A percentile compares a stretch with the other conserved stretches of the same genome.
Conservation (phyloP, 2,797 vertebrate species). For the Rhyacichthys aspro region DNA sequence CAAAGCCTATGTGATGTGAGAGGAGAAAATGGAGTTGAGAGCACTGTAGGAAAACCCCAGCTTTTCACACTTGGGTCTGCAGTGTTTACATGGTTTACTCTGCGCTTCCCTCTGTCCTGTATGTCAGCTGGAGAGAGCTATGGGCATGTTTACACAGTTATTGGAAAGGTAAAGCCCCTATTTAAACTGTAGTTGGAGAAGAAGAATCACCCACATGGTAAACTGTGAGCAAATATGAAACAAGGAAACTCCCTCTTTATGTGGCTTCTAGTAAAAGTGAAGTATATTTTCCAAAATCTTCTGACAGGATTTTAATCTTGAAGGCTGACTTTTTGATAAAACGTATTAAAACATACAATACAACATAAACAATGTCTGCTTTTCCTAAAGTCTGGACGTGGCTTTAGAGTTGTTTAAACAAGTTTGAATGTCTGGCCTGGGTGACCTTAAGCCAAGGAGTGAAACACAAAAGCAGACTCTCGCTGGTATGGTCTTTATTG, state of each 20-base stretch:
- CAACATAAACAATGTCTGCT: constrained; percentile 10
- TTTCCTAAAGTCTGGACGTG: constrained; percentile 30
- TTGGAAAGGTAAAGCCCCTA: constrained; percentile 41
- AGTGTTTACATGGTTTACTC: constrained; percentile 69
- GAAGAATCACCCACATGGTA: constrained; percentile 47
- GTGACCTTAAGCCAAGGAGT: constrained; percentile 37
- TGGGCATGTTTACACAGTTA: constrained; percentile 67
- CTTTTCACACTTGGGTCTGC: constrained; percentile 66
- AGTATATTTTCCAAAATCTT: no score
- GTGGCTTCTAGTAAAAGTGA: constrained; percentile 28
- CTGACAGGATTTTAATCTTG: no score
- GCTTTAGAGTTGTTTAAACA: constrained; percentile 44
- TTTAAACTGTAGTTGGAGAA: constrained; percentile 42
- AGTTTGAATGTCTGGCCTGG: constrained; percentile 47
- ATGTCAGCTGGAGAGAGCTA: constrained; percentile 55
- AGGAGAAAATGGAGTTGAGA: constrained; percentile 40
- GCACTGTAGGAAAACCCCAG: constrained; percentile 52
- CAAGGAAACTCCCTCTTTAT: constrained; percentile 17
- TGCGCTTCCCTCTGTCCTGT: constrained; percentile 48
- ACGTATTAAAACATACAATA: not conserved
- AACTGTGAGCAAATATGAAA: constrained; percentile 27
- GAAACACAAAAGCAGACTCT: constrained; percentile 48
- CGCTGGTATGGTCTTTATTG: constrained; percentile 44
- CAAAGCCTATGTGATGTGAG: constrained; percentile 59
- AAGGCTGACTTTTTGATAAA: not conserved